Conservation (phyloP, 2,797 vertebrate genomes). For the Sebastes melanostomus region DNA sequence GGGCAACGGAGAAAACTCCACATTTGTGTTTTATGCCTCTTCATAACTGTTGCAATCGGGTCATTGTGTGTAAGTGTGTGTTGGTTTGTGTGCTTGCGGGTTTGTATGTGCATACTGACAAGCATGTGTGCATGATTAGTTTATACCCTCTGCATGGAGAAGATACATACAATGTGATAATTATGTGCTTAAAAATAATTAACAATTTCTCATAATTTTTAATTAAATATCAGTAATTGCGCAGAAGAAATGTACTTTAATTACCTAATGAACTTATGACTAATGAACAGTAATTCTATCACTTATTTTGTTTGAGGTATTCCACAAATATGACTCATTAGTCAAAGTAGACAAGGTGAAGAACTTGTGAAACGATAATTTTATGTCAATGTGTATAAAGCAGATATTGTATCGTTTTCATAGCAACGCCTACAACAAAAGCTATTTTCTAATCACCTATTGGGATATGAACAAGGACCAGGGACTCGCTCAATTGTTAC, state of each 20-base stretch:
- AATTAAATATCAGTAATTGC: background rate
- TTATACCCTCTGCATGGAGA: background rate
- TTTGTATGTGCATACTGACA: conserved; percentile 2
- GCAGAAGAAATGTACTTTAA: background rate
- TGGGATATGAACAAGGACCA: background rate
- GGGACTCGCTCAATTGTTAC: background rate
- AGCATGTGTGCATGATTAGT: background rate
- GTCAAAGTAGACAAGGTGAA: conserved; percentile 8
- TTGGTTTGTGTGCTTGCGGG: background rate
- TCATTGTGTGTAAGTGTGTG: background rate
- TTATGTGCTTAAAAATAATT: background rate
- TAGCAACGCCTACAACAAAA: background rate
- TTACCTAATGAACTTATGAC: background rate
- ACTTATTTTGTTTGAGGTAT: background rate
- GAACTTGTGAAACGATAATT: conserved; percentile 5
- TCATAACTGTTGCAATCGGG: conserved; percentile 55
- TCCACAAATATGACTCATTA: background rate
- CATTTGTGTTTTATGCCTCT: conserved; percentile 51
- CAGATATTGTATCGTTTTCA: background rate
- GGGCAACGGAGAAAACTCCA: conserved; percentile 45
- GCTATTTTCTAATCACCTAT: background rate
- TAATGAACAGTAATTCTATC: background rate
- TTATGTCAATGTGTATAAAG: background rate
- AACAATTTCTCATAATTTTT: background rate
- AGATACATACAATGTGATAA: conserved; percentile 17